These are phyloP conservation scores for Apus apus DNA, from an alignment of 2,113 vertebrate species.

Conservation along the genomic window DNA sequence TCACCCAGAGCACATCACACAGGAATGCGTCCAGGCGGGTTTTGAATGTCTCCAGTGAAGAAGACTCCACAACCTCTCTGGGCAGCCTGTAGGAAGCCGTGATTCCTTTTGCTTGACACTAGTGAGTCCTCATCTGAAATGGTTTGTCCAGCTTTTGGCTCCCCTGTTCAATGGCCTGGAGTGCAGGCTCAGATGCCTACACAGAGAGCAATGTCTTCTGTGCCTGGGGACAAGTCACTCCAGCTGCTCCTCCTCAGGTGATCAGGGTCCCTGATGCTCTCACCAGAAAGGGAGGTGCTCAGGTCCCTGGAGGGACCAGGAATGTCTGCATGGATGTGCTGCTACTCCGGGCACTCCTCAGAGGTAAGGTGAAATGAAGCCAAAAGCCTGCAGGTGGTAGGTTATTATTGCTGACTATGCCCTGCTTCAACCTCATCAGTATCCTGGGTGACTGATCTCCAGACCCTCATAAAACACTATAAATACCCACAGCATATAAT, in stretches of 20 bases:
- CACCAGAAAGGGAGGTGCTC: background rate
- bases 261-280: rapidly evolving
- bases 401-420: background rate
- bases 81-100: background rate
- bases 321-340: background rate
- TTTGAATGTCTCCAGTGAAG: too few relatives aligned
- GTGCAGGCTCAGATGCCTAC: background rate
- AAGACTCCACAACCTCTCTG: too few relatives aligned
- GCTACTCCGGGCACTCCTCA: background rate
- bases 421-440: background rate
- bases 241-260: background rate
- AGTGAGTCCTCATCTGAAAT: background rate
- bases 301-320: background rate
- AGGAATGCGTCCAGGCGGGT: too few relatives aligned
- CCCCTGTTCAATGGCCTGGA: background rate
- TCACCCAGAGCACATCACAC: too few relatives aligned
- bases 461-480: background rate
- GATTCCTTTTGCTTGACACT: background rate
- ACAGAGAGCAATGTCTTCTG: background rate
- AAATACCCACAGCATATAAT: background rate
- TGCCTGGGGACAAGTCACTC: background rate
- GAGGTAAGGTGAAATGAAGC: background rate
- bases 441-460: background rate
- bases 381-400: background rate
- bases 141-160: background rate